A percentile compares a stretch with the other conserved stretches of the same genome.
These are phyloP conservation scores for Oophaga pumilio DNA, from an alignment of 2,113 vertebrate species.

Conservation along the genomic window DNA sequence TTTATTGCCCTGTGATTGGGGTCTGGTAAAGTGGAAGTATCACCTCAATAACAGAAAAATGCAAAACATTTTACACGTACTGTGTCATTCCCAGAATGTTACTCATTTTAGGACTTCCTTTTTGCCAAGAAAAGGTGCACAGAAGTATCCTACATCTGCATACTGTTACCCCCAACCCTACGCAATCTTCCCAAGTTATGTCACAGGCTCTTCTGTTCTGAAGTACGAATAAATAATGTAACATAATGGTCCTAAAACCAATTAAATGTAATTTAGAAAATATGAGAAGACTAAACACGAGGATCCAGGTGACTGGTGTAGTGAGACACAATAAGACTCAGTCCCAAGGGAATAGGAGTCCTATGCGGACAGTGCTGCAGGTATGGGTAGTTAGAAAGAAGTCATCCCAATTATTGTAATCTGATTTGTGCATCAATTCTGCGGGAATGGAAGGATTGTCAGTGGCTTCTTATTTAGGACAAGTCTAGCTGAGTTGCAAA, in stretches of 20 bases:
- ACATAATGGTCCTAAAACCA: background rate
- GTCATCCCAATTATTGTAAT: constrained; percentile 33
- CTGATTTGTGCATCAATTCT: background rate
- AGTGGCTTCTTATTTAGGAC: constrained; percentile 17
- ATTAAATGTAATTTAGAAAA: constrained; percentile 14
- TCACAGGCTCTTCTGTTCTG: too few relatives aligned
- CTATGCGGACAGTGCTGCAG: background rate
- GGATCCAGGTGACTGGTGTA: background rate
- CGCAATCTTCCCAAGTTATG: background rate
- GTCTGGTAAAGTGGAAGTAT: too few relatives aligned
- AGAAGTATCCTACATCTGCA: background rate
- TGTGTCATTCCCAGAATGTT: background rate
- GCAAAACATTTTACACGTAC: background rate
- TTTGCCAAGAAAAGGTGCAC: background rate
- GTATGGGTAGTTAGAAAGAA: background rate
- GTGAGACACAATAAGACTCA: background rate
- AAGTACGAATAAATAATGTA: too few relatives aligned
- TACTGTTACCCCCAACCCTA: background rate
- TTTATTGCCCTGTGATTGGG: too few relatives aligned
- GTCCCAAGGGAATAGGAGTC: background rate
- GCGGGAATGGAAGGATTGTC: background rate
- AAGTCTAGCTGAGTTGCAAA: constrained; percentile 49
- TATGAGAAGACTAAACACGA: background rate
- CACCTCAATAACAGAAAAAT: background rate
- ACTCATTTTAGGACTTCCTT: background rate